Conservation (phyloP, 2,797 vertebrate species). For the Tapera naevia region DNA sequence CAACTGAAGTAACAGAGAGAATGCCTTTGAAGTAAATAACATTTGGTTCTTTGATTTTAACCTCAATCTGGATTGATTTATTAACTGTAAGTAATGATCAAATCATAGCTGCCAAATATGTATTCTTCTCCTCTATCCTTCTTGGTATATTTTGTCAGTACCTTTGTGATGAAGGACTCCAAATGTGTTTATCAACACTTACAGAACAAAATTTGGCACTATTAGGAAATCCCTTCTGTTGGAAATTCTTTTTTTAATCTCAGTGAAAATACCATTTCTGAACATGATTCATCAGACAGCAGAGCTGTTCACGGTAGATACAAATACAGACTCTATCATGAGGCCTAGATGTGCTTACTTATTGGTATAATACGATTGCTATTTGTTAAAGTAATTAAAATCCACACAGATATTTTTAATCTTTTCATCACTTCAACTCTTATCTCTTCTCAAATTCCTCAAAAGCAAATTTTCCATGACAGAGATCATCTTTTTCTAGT, state of each 20-base stretch:
- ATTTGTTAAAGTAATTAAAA: not conserved
- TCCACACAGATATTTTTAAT: not conserved
- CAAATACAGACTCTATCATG: not conserved
- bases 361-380: not conserved
- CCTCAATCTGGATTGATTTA: constrained; percentile 23
- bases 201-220: constrained; percentile 55
- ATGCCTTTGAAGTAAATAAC: constrained; percentile 33
- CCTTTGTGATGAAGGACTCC: constrained; percentile 32
- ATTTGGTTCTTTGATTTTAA: constrained; percentile 46
- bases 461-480: not conserved
- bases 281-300: constrained; percentile 45
- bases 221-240: constrained; percentile 57
- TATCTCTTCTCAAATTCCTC: not conserved
- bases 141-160: constrained; percentile 38
- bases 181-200: constrained; percentile 62
- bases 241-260: constrained; percentile 65
- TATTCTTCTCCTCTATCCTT: not conserved
- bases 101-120: constrained; percentile 15
- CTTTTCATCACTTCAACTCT: not conserved
- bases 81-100: constrained; percentile 34
- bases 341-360: not conserved
- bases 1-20: not conserved
- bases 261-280: constrained; percentile 53
- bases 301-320: constrained; percentile 13
- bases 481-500: not conserved